Evolutionary conservation across 2,113 vertebrate species (phyloP).

Genomic region (zebrafish (Danio rerio)): DNA sequence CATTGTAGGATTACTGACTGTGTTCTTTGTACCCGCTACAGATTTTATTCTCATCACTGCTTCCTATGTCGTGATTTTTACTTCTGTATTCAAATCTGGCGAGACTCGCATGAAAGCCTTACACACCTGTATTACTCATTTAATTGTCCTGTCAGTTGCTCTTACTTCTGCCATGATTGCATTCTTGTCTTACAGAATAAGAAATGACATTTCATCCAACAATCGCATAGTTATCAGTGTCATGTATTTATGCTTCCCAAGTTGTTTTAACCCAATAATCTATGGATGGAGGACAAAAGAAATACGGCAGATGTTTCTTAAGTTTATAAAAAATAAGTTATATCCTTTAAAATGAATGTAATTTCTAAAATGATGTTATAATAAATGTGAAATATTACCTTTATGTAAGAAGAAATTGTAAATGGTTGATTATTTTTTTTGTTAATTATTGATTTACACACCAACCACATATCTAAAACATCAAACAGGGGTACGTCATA

Average conservation of each 20-base stretch:
- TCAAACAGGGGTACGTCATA: too few species aligned
- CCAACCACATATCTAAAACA: too few species aligned
- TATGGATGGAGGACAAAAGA: slow-evolving; percentile 58
- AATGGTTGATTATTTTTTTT: too few species aligned
- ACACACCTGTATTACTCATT: slow-evolving; percentile 48
- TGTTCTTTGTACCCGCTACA: slow-evolving; percentile 35
- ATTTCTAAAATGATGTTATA: too few species aligned
- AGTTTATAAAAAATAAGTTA: too few species aligned
- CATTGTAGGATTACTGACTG: slow-evolving; percentile 52
- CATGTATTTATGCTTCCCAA: slow-evolving; percentile 49
- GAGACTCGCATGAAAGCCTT: slow-evolving; percentile 36
- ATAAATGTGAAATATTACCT: too few species aligned
- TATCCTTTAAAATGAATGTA: too few species aligned
- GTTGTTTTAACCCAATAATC: slow-evolving; percentile 57
- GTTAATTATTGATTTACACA: too few species aligned
- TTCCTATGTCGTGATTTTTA: slow-evolving; percentile 43
- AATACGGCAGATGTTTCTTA: slow-evolving; percentile 49
- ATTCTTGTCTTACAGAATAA: slow-evolving; percentile 53
- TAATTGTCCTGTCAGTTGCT: slow-evolving; percentile 27
- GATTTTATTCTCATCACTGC: slow-evolving; percentile 42
- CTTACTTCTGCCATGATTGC: slow-evolving; percentile 46
- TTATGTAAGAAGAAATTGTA: too few species aligned
- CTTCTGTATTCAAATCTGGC: slow-evolving; percentile 42
- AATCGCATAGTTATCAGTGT: slow-evolving; percentile 54
- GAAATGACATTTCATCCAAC: slow-evolving; percentile 38